A percentile compares a stretch with the other conserved stretches of the same genome.
Conservation (phyloP, 53 echinoderm and acorn worm genomes). For the Temnopleurus reevesii region DNA sequence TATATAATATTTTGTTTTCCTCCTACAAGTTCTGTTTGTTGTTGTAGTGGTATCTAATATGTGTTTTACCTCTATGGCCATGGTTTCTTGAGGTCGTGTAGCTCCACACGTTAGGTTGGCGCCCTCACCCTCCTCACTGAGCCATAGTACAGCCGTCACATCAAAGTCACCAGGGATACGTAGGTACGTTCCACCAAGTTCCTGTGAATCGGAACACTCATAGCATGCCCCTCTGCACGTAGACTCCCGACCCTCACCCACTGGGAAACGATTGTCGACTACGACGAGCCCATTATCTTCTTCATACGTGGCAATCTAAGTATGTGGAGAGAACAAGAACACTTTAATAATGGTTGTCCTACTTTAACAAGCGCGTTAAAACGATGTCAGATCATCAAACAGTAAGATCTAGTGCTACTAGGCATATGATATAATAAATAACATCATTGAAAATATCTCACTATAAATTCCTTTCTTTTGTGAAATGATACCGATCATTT, state of each 20-base stretch:
- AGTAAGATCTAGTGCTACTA: too few relatives aligned
- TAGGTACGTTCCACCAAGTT: conserved; percentile 34
- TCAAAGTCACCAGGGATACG: conserved; percentile 74
- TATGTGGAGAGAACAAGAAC: too few relatives aligned
- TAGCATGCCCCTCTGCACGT: conserved; percentile 63
- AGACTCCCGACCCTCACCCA: conserved; percentile 22
- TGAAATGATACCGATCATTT: too few relatives aligned
- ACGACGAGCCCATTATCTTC: conserved; percentile 33
- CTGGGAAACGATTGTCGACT: neutral
- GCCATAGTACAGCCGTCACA: conserved; percentile 66
- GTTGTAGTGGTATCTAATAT: too few relatives aligned
- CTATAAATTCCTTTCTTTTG: too few relatives aligned
- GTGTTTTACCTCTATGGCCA: conserved; percentile 51
- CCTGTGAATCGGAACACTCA: conserved; percentile 49
- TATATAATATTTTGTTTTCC: too few relatives aligned
- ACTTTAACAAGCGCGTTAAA: too few relatives aligned
- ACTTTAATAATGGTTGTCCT: too few relatives aligned
- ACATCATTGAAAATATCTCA: too few relatives aligned
- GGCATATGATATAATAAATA: too few relatives aligned
- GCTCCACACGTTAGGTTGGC: conserved; percentile 60
- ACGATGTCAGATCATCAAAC: too few relatives aligned
- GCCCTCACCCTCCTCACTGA: conserved; percentile 57
- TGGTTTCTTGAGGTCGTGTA: conserved; percentile 44
- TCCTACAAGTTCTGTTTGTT: too few relatives aligned
- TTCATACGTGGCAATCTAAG: conserved; percentile 53